Evolutionary conservation across 2,888 invertebrate genomes (phyloP).

Genomic region (Caenorhabditis sp.): DNA sequence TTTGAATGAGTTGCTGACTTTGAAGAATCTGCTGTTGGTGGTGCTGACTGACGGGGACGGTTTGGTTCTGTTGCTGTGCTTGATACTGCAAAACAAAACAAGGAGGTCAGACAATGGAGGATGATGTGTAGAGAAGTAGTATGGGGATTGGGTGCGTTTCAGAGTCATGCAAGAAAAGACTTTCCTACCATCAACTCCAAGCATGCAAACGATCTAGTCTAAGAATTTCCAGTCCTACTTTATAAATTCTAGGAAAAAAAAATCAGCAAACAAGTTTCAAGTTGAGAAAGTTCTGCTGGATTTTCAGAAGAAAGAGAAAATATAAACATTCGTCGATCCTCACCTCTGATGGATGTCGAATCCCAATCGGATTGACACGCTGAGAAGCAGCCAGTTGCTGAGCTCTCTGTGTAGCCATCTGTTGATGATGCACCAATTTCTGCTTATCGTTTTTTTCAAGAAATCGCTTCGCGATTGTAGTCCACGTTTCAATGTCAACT

Average conservation of each 20-base stretch:
- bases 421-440: not conserved
- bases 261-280: too few species aligned
- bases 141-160: not conserved
- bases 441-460: not conserved
- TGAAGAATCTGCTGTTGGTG: constrained; percentile 14
- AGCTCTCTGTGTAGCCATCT: not conserved
- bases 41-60: not conserved
- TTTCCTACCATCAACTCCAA: not conserved
- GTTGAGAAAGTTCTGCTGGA: too few species aligned
- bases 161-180: constrained; percentile 9
- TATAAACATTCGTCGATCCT: not conserved
- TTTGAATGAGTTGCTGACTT: not conserved
- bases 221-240: too few species aligned
- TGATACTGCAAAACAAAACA: constrained; percentile 38
- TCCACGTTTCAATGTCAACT: not conserved
- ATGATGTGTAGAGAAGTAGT: constrained; percentile 3
- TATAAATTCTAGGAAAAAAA: too few species aligned
- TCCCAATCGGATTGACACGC: constrained; percentile 10
- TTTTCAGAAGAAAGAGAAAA: too few species aligned
- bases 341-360: constrained; percentile 12
- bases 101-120: constrained; percentile 4
- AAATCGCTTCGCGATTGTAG: not conserved
- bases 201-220: not conserved
- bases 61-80: constrained; percentile 5
- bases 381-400: not conserved